Evolutionary conservation across 2,888 invertebrate species (phyloP), one percentile per base, ranked within the genome.

Genomic region (Aphrophora alni): DNA sequence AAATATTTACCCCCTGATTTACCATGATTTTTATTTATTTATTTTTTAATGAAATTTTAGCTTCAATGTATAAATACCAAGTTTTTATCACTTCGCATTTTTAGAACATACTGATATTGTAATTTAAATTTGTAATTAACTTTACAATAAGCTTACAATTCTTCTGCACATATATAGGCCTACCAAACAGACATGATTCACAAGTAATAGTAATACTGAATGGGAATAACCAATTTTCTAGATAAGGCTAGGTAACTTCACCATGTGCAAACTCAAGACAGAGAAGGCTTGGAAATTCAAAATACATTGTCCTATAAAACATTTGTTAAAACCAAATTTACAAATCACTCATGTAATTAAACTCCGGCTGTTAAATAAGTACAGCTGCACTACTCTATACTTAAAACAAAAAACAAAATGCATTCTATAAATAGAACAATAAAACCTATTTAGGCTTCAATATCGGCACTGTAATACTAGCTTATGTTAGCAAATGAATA

Each of bases 381-480:
- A 44, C 3, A 12, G 17, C 14, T 44, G 44, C 17, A 44, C 12
- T 12, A 44, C 14, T 44, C 44, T 44, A 14, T 12, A 44, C 12
- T 44, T 44, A 14, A 44, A 44, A 59, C n/a, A n/a, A n/a, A n/a
- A n/a, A n/a, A n/a, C n/a, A 21, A 59, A 59, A 59, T 21, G 21
- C 59, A 59, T 59, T 59, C 59, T 59, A 59, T 59, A 21, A 59
- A 59, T 59, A 59, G 59, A 59, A 44, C 44, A 44, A 59, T 59
- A 59, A 59, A 59, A 59, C 59, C 59, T 21, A 59, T 59, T 59
- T 59, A 59, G 59, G 59, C 59, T 59, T 59, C 21, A 59, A 59
- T 59, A 59, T 59, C 59, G 59, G 59, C 59, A 59, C n/a, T 59
- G 59, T 59, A 59, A 59, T 59, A 59, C 59, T 59, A 59, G 59